Evolutionary conservation across 2,797 vertebrate genomes (phyloP).

Genomic region (Mormyrops boulengeri): DNA sequence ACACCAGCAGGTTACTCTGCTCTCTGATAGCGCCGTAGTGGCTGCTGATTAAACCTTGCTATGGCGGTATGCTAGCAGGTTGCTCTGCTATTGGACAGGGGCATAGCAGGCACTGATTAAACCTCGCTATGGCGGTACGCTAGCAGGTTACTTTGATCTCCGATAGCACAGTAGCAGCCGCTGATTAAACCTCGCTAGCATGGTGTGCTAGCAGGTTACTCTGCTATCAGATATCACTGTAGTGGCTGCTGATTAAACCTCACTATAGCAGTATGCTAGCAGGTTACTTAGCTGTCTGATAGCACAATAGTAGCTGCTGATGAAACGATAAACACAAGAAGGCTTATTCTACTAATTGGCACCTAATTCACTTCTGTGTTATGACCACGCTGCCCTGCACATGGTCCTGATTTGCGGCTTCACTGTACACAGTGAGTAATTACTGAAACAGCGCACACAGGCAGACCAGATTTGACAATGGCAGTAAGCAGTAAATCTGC

Average conservation of each 20-base stretch:
- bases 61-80: background rate
- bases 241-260: background rate
- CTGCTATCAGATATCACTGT: background rate
- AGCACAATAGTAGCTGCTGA: constrained; percentile 12
- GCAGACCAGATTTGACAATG: background rate
- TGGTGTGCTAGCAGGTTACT: background rate
- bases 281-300: background rate
- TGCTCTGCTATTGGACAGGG: background rate
- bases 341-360: constrained; percentile 32
- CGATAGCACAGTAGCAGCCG: background rate
- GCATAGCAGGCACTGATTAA: background rate
- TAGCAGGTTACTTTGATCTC: background rate
- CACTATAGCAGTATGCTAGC: background rate
- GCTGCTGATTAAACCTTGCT: background rate
- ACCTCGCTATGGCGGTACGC: background rate
- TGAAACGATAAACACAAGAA: constrained; percentile 20
- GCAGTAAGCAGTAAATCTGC: background rate
- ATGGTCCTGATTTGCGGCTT: constrained; percentile 30
- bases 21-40: background rate
- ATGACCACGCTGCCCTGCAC: constrained; percentile 30
- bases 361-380: constrained; percentile 33
- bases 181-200: background rate
- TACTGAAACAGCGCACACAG: constrained; percentile 9
- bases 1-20: background rate
- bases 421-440: constrained; percentile 19